Base-by-base conservation (phyloP, 2,797 vertebrate species). In the Crocidura indochinensis region DNA sequence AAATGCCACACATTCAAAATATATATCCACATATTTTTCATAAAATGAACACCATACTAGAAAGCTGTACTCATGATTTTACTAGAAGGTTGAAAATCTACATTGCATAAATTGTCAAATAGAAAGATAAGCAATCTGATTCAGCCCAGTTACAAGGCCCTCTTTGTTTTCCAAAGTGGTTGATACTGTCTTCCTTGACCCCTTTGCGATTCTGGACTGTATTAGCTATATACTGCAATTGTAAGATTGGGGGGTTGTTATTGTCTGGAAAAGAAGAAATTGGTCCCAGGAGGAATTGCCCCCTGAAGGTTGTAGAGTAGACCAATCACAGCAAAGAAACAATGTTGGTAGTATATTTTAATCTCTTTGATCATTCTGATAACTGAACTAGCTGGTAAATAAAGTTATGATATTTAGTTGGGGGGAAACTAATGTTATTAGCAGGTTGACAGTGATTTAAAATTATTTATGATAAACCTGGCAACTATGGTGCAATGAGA, bases 41-140 rank as follows among this genome's bases (percentile, higher is more conserved):
- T 87, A 20, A 91, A 88, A 81, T 84, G 15, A 75, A 24, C 4
- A 20, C 24, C 20, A 74, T 0, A n/a, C 1, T 80, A 90, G 84
- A 68, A 51, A 84, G 2, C 1, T 64, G 8, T 47, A 17, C 1
- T 65, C 24, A 31, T 81, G n/a, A 73, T 92, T 75, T 72, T 14
- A 49, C 73, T 38, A 79, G 86, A 84, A 73, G 7, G 62, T 17
- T 56, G 11, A 79, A 62, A 84, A 12, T 79, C 38, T 2, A 51
- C 12, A 75, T 68, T 72, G 44, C 26, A 92, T 89, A 75, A 17
- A 3, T 60, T 90, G 29, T 38, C 38, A 2, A 15, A 78, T 65
- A 69, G 77, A 4, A 72, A 78, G 29, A 56, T n/a, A 86, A 73
- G 91, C 4, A 68, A 1, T 9, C 11, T 79, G n/a, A 60, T 60